phyloP scores from a whole-genome alignment of 2,113 vertebrate genomes.

The Rhodinocichla rosea region DNA sequence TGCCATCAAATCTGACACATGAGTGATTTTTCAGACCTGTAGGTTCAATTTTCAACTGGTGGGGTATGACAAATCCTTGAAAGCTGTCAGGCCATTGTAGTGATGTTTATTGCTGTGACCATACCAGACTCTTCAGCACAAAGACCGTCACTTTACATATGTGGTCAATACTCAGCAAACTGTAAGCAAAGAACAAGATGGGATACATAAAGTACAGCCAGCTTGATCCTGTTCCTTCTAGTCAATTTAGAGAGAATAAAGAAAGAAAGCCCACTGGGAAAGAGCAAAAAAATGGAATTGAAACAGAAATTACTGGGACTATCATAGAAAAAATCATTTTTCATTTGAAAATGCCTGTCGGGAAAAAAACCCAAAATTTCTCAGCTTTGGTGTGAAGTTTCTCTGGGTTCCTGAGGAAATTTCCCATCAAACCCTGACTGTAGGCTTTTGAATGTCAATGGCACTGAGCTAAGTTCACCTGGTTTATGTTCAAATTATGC shows the following conservation, averaged over 20 bases:
- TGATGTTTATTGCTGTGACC: neutral
- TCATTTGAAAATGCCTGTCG: neutral
- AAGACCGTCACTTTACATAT: neutral
- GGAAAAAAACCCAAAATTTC: neutral
- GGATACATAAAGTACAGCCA: neutral
- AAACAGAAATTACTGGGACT: neutral
- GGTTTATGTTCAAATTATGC: neutral
- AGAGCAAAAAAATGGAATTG: neutral
- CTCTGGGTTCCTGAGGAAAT: neutral
- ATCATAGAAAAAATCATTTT: neutral
- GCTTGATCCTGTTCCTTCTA: neutral
- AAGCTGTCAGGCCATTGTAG: neutral
- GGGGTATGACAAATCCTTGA: neutral
- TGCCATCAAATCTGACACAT: constrained; percentile 17
- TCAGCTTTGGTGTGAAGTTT: neutral
- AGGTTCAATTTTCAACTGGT: neutral
- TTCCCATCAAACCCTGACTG: neutral
- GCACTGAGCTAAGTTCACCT: neutral
- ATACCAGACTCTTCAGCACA: neutral
- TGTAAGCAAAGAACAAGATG: neutral
- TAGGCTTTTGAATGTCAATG: neutral
- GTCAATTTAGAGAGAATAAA: neutral
- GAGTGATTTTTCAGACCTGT: constrained; percentile 4
- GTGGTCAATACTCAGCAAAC: neutral
- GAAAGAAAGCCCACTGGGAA: neutral